Evolutionary conservation across 1,140 invertebrate genomes (phyloP).

Genomic region (Drosophila ogumai): DNA sequence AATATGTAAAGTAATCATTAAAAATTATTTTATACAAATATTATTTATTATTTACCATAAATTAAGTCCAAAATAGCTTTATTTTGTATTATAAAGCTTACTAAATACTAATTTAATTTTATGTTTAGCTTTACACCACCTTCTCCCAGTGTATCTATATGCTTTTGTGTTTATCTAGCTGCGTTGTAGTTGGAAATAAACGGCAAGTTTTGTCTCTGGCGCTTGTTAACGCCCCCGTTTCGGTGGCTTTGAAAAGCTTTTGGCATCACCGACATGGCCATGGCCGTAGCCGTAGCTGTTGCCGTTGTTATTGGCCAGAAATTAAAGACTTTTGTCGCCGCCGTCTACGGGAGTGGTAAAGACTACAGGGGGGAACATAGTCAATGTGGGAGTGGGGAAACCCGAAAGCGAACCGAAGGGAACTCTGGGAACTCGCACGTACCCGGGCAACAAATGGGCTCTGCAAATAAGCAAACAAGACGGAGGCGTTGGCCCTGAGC

Average conservation of each 20-base stretch:
- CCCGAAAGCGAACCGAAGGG: neutral
- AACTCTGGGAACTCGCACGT: constrained; percentile 46
- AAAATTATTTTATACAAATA: no score
- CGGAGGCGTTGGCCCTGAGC: constrained; percentile 31
- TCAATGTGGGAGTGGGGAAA: neutral
- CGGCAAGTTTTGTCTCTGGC: constrained; percentile 71
- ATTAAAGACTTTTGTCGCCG: constrained; percentile 81
- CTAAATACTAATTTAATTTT: neutral
- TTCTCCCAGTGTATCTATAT: constrained; percentile 31
- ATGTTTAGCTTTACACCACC: constrained; percentile 1
- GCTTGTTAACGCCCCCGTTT: constrained; percentile 81
- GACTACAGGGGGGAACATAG: neutral
- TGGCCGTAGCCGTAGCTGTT: constrained; percentile 42
- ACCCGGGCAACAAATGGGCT: constrained; percentile 76
- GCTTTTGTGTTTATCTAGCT: constrained; percentile 42
- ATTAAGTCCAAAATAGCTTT: neutral
- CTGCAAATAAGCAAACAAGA: constrained; percentile 78
- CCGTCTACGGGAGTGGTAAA: constrained; percentile 7
- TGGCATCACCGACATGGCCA: constrained; percentile 34
- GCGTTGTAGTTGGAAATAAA: constrained; percentile 61
- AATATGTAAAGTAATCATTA: no score
- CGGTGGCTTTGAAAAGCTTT: constrained; percentile 76
- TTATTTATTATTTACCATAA: no score
- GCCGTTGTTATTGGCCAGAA: constrained; percentile 75
- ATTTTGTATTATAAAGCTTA: no score